A percentile compares a stretch with the other conserved stretches of the same genome.
Conservation (phyloP, 2,888 invertebrate species). For the Agrochola lychnidis region DNA sequence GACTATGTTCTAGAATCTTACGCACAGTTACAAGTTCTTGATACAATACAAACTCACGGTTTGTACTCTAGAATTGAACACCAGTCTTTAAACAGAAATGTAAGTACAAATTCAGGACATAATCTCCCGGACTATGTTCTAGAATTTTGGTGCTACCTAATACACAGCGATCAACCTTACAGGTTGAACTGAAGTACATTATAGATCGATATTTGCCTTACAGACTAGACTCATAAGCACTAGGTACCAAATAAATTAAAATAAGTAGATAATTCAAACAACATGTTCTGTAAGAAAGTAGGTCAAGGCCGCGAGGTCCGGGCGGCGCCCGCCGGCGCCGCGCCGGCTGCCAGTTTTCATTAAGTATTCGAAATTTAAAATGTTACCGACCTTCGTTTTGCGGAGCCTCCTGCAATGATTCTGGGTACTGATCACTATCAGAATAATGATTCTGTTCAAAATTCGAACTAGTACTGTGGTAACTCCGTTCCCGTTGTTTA, state of each 20-base stretch:
- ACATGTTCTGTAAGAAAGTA: not conserved
- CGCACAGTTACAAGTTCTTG: no score
- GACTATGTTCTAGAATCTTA: no score
- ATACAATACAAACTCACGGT: no score
- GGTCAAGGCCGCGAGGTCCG: not conserved
- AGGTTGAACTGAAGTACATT: not conserved
- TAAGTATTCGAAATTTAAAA: not conserved
- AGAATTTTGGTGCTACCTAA: not conserved
- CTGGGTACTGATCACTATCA: not conserved
- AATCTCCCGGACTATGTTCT: no score
- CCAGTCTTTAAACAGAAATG: no score
- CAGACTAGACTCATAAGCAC: not conserved
- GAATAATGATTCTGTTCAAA: not conserved
- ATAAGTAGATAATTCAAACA: not conserved
- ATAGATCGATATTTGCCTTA: not conserved
- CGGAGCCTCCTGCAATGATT: not conserved
- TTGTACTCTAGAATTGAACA: not conserved
- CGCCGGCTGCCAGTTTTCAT: not conserved
- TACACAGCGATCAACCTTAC: constrained; percentile 1
- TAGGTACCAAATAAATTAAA: not conserved
- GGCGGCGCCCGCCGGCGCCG: not conserved
- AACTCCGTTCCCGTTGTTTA: not conserved
- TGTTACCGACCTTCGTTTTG: not conserved
- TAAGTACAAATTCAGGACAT: no score
- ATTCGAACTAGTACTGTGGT: not conserved